Base-by-base conservation (phyloP, 2,888 invertebrate species). In the Dilophus febrilis region DNA sequence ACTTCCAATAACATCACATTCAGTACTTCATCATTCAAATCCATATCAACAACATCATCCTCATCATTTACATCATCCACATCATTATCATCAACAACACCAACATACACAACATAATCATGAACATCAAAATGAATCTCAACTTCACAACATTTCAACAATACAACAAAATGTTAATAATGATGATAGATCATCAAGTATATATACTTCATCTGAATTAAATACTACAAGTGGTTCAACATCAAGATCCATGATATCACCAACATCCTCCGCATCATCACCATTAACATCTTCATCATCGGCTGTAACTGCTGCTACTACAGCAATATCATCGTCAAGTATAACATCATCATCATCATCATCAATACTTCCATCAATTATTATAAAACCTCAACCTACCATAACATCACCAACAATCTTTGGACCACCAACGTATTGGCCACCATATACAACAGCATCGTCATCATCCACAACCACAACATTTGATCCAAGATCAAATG, bases 391-490 rank as follows among this genome's bases (percentile, higher is more conserved):
- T n/a, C n/a, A n/a, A n/a, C n/a, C n/a, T n/a, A n/a, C n/a, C n/a
- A n/a, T n/a, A n/a, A n/a, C n/a, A 13, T 17, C 47, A 19, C 52
- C 64, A 2, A 53, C 56, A 3, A 60, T 69, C 29, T 67, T 68
- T 46, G 65, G 68, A 3, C 64, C 71, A 14, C 64, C 70, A 28
- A 65, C 66, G 38, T 69, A 71, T 50, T 72, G 68, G 66, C 61
- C 65, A 66, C 61, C 65, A 13, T 65, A 67, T 47, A 62, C 64
- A 38, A 58, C 63, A 14, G 56, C 61, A n/a, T n/a, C n/a, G 66
- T 61, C 65, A n/a, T n/a, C n/a, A 13, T 65, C 66, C 47, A 62
- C 64, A 38, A 58, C 63, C 13, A 56, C 61, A 41, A 48, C 37
- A 42, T 45, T 49, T 50, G 60, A 54, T 51, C 59, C 48, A 39